These are phyloP conservation scores for Copsychus sechellarum DNA, from an alignment of 2,113 vertebrate genomes.

Conservation along the genomic window DNA sequence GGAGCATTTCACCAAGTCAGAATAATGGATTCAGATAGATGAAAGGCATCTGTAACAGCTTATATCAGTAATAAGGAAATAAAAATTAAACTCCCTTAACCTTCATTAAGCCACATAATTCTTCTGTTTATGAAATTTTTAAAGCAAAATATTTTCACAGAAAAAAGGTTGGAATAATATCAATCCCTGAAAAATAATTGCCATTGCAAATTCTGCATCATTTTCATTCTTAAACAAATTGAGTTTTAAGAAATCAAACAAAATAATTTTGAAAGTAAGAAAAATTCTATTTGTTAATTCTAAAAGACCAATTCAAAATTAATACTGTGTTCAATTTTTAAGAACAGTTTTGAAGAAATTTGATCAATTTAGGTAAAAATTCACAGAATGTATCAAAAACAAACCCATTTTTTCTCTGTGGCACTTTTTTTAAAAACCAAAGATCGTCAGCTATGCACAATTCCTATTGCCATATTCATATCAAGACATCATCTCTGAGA, in stretches of 20 bases:
- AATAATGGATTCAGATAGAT: neutral
- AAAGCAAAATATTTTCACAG: neutral
- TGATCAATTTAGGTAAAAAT: neutral
- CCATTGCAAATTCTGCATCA: neutral
- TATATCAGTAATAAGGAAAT: neutral
- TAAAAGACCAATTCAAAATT: neutral
- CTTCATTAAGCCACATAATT: neutral
- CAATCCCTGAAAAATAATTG: neutral
- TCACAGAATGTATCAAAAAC: neutral
- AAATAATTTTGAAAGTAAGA: neutral
- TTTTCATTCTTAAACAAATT: neutral
- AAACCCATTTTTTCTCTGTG: neutral
- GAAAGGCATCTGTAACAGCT: neutral
- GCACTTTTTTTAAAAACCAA: neutral
- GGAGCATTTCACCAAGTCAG: neutral
- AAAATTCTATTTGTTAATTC: neutral
- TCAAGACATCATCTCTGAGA: neutral
- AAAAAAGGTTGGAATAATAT: neutral
- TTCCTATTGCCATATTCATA: neutral
- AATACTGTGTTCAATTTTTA: neutral
- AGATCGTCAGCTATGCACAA: neutral
- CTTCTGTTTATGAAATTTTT: neutral
- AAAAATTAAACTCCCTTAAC: neutral
- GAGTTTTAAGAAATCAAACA: neutral
- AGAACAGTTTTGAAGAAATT: neutral